phyloP scores from a whole-genome alignment of 2,797 vertebrate genomes.

The Pangasius djambal region DNA sequence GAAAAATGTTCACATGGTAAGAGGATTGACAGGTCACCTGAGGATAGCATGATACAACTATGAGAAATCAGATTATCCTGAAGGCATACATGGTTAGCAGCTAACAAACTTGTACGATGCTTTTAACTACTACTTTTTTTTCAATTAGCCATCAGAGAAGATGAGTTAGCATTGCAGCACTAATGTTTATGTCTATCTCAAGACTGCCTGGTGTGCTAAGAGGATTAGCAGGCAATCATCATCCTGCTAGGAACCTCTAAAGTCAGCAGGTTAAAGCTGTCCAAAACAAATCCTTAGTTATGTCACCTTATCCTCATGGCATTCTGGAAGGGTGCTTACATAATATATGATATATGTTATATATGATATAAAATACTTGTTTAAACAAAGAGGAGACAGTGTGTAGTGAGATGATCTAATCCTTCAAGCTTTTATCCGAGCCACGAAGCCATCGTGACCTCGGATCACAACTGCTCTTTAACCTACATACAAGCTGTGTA shows the following conservation, averaged over 20 bases:
- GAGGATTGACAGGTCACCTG: background rate
- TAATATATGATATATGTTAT: background rate
- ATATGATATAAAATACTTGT: background rate
- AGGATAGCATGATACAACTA: background rate
- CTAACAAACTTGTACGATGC: background rate
- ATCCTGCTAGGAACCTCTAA: conserved; percentile 1
- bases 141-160: background rate
- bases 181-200: background rate
- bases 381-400: background rate
- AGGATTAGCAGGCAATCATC: conserved; percentile 12
- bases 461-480: background rate
- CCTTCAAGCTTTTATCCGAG: background rate
- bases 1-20: background rate
- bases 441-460: background rate
- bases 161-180: background rate
- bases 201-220: conserved; percentile 16
- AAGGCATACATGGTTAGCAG: background rate
- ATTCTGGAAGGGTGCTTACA: background rate
- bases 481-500: background rate
- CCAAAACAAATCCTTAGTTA: background rate
- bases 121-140: background rate
- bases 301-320: background rate
- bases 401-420: background rate
- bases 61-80: background rate
- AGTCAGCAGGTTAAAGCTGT: conserved; percentile 32